Conservation (phyloP, 2,113 vertebrate species). For the Tachysurus vachellii region DNA sequence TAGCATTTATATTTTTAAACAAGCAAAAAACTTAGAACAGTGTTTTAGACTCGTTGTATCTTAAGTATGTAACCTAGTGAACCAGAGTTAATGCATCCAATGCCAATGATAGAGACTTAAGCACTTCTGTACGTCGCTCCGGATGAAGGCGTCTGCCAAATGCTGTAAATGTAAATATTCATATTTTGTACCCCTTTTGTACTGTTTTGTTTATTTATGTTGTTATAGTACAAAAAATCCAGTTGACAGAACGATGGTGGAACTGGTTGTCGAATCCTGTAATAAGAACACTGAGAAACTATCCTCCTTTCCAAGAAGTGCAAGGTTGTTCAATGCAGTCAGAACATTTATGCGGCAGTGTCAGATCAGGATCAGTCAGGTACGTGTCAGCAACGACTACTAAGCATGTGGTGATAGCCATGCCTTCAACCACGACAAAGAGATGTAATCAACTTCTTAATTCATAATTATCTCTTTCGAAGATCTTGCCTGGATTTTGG, state of each 20-base stretch:
- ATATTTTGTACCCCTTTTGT: not conserved
- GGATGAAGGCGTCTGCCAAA: too few species aligned
- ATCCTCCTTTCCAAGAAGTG: not conserved
- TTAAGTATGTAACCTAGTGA: too few species aligned
- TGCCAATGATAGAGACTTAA: too few species aligned
- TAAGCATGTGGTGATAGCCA: not conserved
- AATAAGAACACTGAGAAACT: conserved; percentile 11
- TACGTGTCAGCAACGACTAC: conserved; percentile 4
- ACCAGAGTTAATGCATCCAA: too few species aligned
- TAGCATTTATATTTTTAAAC: not conserved
- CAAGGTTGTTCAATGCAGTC: conserved; percentile 35
- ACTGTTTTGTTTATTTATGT: not conserved
- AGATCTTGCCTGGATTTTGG: conserved; percentile 60
- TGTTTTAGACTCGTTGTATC: too few species aligned
- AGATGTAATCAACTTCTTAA: not conserved
- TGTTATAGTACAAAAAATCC: not conserved
- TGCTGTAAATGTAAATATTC: too few species aligned
- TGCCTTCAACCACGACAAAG: too few species aligned
- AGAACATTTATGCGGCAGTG: conserved; percentile 40
- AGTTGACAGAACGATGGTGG: not conserved
- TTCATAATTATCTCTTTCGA: not conserved
- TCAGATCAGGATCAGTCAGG: conserved; percentile 42
- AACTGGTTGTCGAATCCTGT: conserved; percentile 1
- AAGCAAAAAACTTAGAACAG: too few species aligned
- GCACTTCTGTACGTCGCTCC: too few species aligned